Evolutionary conservation across 53 echinoderm and acorn worm species (phyloP).

Genomic region (Echinometra lucunter): DNA sequence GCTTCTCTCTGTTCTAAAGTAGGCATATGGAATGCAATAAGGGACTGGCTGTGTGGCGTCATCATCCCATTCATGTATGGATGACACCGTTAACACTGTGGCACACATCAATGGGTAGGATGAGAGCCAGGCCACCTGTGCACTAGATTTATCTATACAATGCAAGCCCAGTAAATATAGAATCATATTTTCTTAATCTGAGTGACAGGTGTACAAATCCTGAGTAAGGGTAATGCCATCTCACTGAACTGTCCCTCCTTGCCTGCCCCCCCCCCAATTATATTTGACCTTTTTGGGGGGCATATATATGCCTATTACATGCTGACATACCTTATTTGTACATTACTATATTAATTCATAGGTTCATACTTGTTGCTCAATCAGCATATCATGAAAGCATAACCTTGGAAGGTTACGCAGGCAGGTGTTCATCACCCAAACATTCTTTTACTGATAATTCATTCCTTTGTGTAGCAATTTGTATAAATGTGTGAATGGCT

Average conservation of each 20-base stretch:
- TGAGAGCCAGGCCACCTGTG: constrained; percentile 23
- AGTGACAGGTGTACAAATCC: background rate
- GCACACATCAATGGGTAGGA: background rate
- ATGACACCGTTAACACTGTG: background rate
- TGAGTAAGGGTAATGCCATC: background rate
- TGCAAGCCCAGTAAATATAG: background rate
- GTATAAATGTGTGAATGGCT: no score
- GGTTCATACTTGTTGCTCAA: no score
- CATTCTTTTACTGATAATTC: no score
- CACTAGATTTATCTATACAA: constrained; percentile 29
- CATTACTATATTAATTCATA: no score
- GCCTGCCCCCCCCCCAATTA: background rate
- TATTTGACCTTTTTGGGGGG: background rate
- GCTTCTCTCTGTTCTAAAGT: background rate
- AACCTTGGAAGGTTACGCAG: no score
- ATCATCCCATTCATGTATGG: constrained; percentile 35
- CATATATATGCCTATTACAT: no score
- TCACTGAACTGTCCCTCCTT: background rate
- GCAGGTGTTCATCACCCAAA: no score
- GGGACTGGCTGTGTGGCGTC: background rate
- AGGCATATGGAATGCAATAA: constrained; percentile 47
- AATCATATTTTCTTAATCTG: background rate
- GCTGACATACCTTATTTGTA: no score
- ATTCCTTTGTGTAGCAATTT: no score
- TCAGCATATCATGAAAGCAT: no score